Base-by-base conservation (phyloP, 2,888 invertebrate genomes). In the Drosophila buzzatii region DNA sequence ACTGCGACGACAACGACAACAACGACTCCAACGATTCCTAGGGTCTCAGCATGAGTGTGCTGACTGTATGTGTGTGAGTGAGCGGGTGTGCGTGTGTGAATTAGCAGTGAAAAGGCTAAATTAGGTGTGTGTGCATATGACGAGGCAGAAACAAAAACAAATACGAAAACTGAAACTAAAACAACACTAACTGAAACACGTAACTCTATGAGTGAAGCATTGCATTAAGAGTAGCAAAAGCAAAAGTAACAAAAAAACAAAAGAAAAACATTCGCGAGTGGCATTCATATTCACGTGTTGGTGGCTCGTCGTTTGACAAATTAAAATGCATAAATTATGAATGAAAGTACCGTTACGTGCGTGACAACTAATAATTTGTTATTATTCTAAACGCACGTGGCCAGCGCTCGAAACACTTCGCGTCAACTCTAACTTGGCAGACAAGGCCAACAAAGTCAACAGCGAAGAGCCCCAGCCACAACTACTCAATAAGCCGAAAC, bases 251-350 rank as follows among this genome's bases (percentile, higher is more conserved):
- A 27, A 27, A 27, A 27, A 27, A 27, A 27, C 4, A 27, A 27
- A 27, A 27, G 4, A 27, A 37, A 23, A 53, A 33, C 45, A 45
- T 23, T 45, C 45, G 23, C 45, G 45, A 45, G 45, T 45, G 45
- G 45, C 18, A 45, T 47, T 62, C 44, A 41, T 42, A 65, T 74
- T 76, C 55, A 73, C 51, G 45, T 44, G 27, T 35, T 49, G 44
- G 18, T 51, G 51, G 33, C 33, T 35, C 51, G 51, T 20, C 76
- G 70, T 73, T 90, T 86, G 83, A 90, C 89, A 89, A 90, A 90
- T 90, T 86, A 81, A 84, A 91, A 86, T 89, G 89, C 89, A 89
- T 89, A 90, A 90, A 90, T 90, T 91, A 90, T 90, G 91, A 90
- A 89, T 79, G 79, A 89, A 90, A 89, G 79, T 89, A 90, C 74